A percentile compares a stretch with the other conserved stretches of the same genome.
Conservation (phyloP, 1,140 invertebrate species). For the Holcopasites calliopsidis region DNA sequence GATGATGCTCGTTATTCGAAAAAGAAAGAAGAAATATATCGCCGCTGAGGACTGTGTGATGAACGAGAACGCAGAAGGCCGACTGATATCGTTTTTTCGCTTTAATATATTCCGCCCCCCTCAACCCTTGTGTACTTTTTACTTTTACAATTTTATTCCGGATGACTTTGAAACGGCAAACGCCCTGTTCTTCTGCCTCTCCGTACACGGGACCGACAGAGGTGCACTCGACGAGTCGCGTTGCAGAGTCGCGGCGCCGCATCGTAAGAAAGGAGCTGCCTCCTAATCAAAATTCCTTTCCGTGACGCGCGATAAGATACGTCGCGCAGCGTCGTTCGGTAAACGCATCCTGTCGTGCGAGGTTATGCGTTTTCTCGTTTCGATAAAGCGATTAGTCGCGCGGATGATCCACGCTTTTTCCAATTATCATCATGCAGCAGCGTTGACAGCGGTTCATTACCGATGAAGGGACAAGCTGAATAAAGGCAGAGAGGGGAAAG, state of each 20-base stretch:
- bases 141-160: conserved; percentile 34
- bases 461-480: background rate
- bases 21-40: conserved; percentile 42
- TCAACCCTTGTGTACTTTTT: background rate
- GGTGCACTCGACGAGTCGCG: conserved; percentile 6
- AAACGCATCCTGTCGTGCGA: conserved; percentile 11
- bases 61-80: conserved; percentile 45
- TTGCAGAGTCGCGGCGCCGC: background rate
- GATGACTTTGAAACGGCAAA: conserved; percentile 17
- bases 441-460: background rate
- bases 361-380: background rate
- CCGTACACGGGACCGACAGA: background rate
- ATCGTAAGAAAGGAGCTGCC: conserved; percentile 33
- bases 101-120: conserved; percentile 57
- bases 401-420: no score
- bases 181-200: background rate
- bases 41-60: conserved; percentile 34
- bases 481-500: background rate
- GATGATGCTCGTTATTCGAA: conserved; percentile 55
- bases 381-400: no score
- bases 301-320: conserved; percentile 59
- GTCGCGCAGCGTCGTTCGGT: conserved; percentile 22
- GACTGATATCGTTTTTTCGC: conserved; percentile 54
- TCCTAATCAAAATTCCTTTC: conserved; percentile 61
- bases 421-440: no score